Conservation (phyloP, 1,140 invertebrate genomes). For the Chymomyza costata region DNA sequence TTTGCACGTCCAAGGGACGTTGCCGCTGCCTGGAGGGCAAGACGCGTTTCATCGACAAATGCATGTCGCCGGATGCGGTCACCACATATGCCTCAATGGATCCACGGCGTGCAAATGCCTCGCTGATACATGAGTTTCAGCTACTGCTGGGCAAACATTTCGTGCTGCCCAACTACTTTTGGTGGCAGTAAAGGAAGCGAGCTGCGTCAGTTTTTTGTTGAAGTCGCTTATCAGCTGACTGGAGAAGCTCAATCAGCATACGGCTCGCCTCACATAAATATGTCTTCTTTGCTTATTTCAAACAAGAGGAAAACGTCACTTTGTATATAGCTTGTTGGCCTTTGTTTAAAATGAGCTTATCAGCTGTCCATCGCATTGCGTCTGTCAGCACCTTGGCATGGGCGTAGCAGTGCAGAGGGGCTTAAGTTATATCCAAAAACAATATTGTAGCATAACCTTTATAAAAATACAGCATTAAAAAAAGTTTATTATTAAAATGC, state of each 20-base stretch:
- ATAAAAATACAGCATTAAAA: too few relatives aligned
- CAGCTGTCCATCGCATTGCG: constrained; percentile 2
- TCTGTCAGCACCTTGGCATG: constrained; percentile 5
- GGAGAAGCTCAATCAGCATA: constrained; percentile 1
- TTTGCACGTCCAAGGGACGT: constrained; percentile 50
- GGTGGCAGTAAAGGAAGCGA: constrained; percentile 37
- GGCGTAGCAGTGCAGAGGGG: not conserved
- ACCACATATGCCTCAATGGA: constrained; percentile 64
- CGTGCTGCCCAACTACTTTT: constrained; percentile 20
- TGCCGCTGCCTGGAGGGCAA: constrained; percentile 61
- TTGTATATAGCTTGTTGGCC: too few relatives aligned
- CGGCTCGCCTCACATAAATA: constrained; percentile 27
- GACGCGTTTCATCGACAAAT: constrained; percentile 63
- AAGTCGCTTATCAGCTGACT: too few relatives aligned
- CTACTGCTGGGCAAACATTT: constrained; percentile 60
- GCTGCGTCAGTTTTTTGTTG: not conserved
- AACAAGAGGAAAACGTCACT: too few relatives aligned
- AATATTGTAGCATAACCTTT: too few relatives aligned
- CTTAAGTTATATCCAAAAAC: not conserved
- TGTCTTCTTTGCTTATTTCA: not conserved
- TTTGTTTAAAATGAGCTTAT: constrained; percentile 12
- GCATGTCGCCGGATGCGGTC: constrained; percentile 63
- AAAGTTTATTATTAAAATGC: too few relatives aligned
- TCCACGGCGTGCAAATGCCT: constrained; percentile 47
- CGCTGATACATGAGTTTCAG: constrained; percentile 57